Evolutionary conservation across 2,888 invertebrate genomes (phyloP).

Genomic region (Oligia strigilis): DNA sequence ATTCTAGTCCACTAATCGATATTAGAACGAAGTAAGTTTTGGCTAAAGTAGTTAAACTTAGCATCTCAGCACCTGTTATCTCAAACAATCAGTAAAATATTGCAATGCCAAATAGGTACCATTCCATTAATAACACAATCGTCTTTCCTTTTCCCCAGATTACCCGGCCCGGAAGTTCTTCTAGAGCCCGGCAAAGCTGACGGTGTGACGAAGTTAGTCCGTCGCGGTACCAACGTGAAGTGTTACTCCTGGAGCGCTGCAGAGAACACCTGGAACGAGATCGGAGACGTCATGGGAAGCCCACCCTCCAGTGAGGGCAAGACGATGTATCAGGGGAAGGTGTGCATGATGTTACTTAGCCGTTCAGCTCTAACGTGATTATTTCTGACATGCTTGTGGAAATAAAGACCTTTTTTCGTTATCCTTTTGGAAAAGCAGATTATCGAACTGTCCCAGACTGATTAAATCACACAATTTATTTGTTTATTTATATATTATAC

Average conservation of each 20-base stretch:
- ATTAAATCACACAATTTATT: not conserved
- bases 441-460: not conserved
- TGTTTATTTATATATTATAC: too few relatives aligned
- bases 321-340: constrained; percentile 95
- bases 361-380: not conserved
- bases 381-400: not conserved
- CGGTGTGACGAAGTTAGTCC: constrained; percentile 96
- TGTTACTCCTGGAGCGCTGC: constrained; percentile 94
- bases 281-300: constrained; percentile 97
- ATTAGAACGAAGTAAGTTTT: too few relatives aligned
- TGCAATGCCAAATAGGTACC: not conserved
- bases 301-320: constrained; percentile 94
- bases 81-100: not conserved
- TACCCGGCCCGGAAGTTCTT: constrained; percentile 95
- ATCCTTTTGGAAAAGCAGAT: not conserved
- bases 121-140: not conserved
- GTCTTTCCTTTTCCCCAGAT: constrained; percentile 82
- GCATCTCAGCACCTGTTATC: not conserved
- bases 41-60: too few relatives aligned
- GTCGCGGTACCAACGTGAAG: constrained; percentile 92
- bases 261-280: constrained; percentile 94
- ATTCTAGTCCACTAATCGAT: too few relatives aligned
- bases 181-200: constrained; percentile 94
- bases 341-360: constrained; percentile 66
- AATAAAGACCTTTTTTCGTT: not conserved